These are phyloP conservation scores for Neoniphon sammara DNA, from an alignment of 2,797 vertebrate species.

Conservation along the genomic window DNA sequence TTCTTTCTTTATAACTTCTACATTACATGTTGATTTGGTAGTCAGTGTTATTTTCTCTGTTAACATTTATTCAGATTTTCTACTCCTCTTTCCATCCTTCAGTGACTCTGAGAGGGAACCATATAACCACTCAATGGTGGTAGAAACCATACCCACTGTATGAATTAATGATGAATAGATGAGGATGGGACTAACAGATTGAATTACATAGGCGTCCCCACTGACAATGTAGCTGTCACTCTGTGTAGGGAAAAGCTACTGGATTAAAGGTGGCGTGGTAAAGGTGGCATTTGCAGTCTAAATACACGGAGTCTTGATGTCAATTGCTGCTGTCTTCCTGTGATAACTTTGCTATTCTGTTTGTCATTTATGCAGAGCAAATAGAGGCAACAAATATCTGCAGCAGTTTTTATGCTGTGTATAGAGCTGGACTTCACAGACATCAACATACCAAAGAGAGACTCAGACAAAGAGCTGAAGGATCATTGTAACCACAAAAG, in stretches of 20 bases:
- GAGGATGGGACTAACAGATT: conserved; percentile 49
- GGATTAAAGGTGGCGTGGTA: background rate
- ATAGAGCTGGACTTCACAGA: conserved; percentile 6
- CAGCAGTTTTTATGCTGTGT: background rate
- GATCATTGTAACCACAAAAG: conserved; percentile 11
- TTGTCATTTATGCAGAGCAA: background rate
- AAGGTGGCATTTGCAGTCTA: background rate
- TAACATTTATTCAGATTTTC: conserved; percentile 20
- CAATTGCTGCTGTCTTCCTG: background rate
- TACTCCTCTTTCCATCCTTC: conserved; percentile 4
- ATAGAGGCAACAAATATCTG: background rate
- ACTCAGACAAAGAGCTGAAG: conserved; percentile 15
- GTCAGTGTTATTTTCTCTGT: conserved; percentile 4
- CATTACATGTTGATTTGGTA: background rate
- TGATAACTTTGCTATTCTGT: background rate
- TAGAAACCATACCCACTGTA: conserved; percentile 63
- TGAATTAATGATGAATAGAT: conserved; percentile 77
- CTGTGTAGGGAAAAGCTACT: conserved; percentile 22
- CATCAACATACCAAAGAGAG: background rate
- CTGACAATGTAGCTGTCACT: conserved; percentile 51
- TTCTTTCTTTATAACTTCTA: background rate
- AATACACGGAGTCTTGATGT: background rate
- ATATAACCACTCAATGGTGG: conserved; percentile 9
- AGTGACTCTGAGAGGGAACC: conserved; percentile 33
- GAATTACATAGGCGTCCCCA: conserved; percentile 52